Conservation (phyloP, 37 sponge, comb jelly and placozoan species). For the Mnemiopsis leidyi region DNA sequence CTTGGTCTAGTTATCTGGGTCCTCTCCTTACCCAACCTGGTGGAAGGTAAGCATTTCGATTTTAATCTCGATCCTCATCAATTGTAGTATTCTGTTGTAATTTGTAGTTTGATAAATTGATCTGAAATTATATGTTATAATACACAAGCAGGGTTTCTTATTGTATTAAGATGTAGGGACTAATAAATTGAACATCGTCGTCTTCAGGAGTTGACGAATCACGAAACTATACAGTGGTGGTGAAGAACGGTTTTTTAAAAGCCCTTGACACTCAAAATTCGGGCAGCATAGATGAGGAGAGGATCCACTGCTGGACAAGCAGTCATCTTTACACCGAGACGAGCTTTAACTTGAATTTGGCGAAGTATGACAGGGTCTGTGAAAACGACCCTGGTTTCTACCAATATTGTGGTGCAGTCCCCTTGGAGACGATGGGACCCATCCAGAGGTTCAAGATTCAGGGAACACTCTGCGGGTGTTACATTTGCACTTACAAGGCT, state of each 20-base stretch:
- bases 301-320: background rate
- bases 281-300: background rate
- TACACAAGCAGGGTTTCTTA: too few species aligned
- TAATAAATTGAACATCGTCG: too few species aligned
- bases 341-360: background rate
- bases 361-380: background rate
- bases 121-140: too few species aligned
- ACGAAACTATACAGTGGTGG: background rate
- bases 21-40: background rate
- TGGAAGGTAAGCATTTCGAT: background rate
- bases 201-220: background rate
- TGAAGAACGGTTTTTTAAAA: conserved; percentile 16
- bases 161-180: too few species aligned
- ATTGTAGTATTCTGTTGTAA: too few species aligned
- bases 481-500: background rate
- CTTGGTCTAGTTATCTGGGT: too few species aligned
- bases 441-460: background rate
- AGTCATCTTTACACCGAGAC: background rate
- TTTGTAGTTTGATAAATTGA: too few species aligned
- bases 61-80: too few species aligned
- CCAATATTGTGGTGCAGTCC: conserved; percentile 5
- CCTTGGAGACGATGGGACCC: too few species aligned
- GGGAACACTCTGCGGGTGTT: background rate
- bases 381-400: conserved; percentile 45
- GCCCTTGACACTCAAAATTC: background rate